Percentiles rank a stretch among this genome's conserved stretches.
These are phyloP conservation scores for Aphaenogaster ashmeadi DNA, from an alignment of 1,140 invertebrate genomes.

Conservation along the genomic window DNA sequence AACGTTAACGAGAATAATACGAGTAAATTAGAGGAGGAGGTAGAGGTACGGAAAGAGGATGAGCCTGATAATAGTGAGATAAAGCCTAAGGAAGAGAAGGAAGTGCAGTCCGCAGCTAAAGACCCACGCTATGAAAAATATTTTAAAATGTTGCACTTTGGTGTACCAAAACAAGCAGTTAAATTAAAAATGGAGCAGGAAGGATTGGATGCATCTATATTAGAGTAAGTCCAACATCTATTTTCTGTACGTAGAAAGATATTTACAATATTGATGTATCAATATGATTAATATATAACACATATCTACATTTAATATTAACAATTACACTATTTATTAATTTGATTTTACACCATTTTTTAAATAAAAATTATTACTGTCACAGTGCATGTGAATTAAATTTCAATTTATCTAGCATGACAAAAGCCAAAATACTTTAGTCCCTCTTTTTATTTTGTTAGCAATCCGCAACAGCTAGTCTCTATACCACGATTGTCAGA, in stretches of 20 bases:
- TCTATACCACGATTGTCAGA: slow-evolving; percentile 58
- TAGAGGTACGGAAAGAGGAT: slow-evolving; percentile 34
- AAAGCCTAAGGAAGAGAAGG: slow-evolving; percentile 71
- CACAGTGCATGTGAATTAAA: background rate
- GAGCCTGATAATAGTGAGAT: slow-evolving; percentile 67
- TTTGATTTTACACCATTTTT: background rate
- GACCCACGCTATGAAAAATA: slow-evolving; percentile 92
- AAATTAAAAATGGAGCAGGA: slow-evolving; percentile 94
- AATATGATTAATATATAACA: background rate
- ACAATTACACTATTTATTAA: background rate
- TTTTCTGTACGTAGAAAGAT: slow-evolving; percentile 16
- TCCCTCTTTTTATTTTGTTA: slow-evolving; percentile 61
- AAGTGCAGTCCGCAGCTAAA: slow-evolving; percentile 83
- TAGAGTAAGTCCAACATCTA: slow-evolving; percentile 90
- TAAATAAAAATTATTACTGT: background rate
- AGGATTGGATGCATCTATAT: slow-evolving; percentile 92
- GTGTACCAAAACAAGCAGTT: slow-evolving; percentile 93
- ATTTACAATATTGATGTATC: background rate
- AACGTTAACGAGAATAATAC: slow-evolving; percentile 54
- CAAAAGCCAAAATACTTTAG: background rate
- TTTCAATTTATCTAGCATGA: background rate
- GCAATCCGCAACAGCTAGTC: slow-evolving; percentile 68
- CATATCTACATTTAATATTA: background rate
- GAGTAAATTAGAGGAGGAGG: slow-evolving; percentile 67
- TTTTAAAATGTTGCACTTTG: slow-evolving; percentile 96